Evolutionary conservation across 2,888 invertebrate species (phyloP).

Genomic region (Leucophora obtusa): DNA sequence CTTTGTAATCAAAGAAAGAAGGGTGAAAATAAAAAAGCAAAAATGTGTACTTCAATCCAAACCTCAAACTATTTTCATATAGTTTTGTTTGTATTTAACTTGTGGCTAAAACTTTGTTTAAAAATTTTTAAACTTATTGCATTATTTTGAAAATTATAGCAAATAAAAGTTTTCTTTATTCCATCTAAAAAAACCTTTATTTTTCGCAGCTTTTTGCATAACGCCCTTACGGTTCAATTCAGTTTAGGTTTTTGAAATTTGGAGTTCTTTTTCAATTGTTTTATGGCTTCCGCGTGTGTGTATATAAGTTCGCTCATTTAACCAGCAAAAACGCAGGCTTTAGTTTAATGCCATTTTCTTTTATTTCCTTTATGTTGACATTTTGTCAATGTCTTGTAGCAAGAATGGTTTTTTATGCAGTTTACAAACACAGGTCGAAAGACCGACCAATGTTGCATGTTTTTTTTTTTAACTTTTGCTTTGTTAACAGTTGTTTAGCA

Average conservation of each 20-base stretch:
- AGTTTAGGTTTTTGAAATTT: slow-evolving; percentile 23
- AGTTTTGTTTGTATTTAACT: slow-evolving; percentile 37
- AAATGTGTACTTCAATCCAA: not conserved
- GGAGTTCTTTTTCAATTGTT: slow-evolving; percentile 38
- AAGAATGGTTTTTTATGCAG: slow-evolving; percentile 8
- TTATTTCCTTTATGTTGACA: slow-evolving; percentile 44
- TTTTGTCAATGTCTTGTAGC: slow-evolving; percentile 41
- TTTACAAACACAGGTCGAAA: not conserved
- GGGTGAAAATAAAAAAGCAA: not conserved
- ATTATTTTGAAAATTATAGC: slow-evolving; percentile 51
- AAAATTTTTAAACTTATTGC: slow-evolving; percentile 39
- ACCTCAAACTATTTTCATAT: slow-evolving; percentile 27
- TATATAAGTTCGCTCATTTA: slow-evolving; percentile 20
- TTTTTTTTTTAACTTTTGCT: slow-evolving; percentile 18
- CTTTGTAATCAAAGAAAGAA: not conserved
- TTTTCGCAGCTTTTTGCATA: slow-evolving; percentile 4
- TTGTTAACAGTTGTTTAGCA: slow-evolving; percentile 59
- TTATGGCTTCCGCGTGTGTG: slow-evolving; percentile 56
- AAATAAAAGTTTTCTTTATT: slow-evolving; percentile 47
- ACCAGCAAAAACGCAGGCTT: slow-evolving; percentile 51
- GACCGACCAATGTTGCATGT: slow-evolving; percentile 42
- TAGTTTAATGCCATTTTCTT: slow-evolving; percentile 33
- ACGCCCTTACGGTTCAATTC: slow-evolving; percentile 6
- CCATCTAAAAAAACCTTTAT: slow-evolving; percentile 14
- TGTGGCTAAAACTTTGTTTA: slow-evolving; percentile 44